These are phyloP conservation scores for Erebia ligea DNA, from an alignment of 2,888 invertebrate species.

Conservation along the genomic window DNA sequence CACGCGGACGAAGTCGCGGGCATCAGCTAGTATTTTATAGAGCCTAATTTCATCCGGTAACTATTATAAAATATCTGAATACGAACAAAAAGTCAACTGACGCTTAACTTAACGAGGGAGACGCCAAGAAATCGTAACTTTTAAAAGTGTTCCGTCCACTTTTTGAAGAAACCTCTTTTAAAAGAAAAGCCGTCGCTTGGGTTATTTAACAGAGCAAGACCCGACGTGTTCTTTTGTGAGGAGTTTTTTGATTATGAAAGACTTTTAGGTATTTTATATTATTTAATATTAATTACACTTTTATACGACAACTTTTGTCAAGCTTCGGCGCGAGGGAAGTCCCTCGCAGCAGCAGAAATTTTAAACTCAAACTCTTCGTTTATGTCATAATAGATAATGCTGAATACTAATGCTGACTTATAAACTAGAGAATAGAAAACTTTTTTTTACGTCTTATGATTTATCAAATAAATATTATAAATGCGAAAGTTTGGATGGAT, in stretches of 20 bases:
- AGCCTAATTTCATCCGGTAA: conserved; percentile 2
- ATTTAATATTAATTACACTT: no score
- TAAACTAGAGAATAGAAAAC: no score
- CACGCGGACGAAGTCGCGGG: no score
- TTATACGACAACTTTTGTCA: no score
- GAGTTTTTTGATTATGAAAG: conserved; percentile 1
- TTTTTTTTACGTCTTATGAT: no score
- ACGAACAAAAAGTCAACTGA: conserved; percentile 8
- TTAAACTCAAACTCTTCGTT: no score
- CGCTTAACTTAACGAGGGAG: neutral
- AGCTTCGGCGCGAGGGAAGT: no score
- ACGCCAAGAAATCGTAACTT: conserved; percentile 17
- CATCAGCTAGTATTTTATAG: neutral
- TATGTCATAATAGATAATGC: no score
- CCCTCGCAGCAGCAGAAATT: no score
- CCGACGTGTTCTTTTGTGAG: conserved; percentile 4
- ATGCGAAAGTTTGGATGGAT: no score
- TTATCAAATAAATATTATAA: no score
- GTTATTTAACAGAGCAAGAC: neutral
- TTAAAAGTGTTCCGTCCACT: conserved; percentile 9
- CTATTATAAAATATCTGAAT: conserved; percentile 1
- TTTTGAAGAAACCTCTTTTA: conserved; percentile 19
- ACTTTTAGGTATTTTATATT: neutral
- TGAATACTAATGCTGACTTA: no score
- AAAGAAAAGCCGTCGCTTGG: conserved; percentile 4